Percentiles rank a stretch among this genome's conserved stretches.
phyloP scores from a whole-genome alignment of 2,888 invertebrate species.

The Cyaniris semiargus region DNA sequence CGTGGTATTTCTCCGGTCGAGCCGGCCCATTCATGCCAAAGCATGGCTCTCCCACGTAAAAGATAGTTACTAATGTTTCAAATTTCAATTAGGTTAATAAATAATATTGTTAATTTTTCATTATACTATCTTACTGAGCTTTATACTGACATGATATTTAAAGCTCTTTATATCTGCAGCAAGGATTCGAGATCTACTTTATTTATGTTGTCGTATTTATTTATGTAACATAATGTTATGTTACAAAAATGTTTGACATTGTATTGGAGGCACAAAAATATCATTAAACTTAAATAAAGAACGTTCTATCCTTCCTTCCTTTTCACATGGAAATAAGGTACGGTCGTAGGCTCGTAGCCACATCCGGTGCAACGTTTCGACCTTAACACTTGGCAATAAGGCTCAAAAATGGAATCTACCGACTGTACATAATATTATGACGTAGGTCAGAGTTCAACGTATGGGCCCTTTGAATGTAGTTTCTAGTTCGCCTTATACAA shows the following conservation, averaged over 20 bases:
- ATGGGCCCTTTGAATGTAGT: slow-evolving; percentile 29
- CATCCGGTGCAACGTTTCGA: neutral
- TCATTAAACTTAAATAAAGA: neutral
- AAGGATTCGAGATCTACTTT: neutral
- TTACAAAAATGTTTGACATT: too few species aligned
- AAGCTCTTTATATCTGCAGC: neutral
- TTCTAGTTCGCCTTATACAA: slow-evolving; percentile 26
- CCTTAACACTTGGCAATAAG: neutral
- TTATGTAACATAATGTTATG: too few species aligned
- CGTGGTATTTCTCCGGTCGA: too few species aligned
- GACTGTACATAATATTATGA: slow-evolving; percentile 8
- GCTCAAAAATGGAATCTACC: neutral
- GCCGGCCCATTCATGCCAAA: too few species aligned
- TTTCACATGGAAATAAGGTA: neutral
- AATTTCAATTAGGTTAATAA: neutral
- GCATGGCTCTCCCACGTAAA: too few species aligned
- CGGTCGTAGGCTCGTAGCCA: neutral
- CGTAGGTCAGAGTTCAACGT: slow-evolving; percentile 30
- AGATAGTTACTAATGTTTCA: neutral
- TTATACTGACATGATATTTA: too few species aligned
- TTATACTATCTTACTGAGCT: neutral
- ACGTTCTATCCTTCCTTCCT: neutral
- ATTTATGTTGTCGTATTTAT: neutral
- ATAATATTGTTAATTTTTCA: neutral
- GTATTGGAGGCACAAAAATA: neutral